phyloP scores from a whole-genome alignment of 2,113 vertebrate genomes.

The Elgaria multicarinata region DNA sequence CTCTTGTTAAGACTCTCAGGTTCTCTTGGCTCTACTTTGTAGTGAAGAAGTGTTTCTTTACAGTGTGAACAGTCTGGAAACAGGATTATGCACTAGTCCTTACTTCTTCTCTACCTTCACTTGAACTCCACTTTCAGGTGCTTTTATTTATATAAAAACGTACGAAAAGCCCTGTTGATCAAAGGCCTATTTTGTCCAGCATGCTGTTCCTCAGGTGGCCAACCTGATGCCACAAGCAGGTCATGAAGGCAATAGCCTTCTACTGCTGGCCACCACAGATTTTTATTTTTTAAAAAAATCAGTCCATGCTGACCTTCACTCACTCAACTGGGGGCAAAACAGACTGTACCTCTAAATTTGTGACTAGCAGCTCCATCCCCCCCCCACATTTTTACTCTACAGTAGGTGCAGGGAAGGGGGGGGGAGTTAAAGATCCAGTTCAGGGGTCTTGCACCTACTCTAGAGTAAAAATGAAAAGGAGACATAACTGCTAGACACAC shows the following conservation, averaged over 20 bases:
- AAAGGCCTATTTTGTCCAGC: not conserved
- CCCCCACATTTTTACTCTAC: too few species aligned
- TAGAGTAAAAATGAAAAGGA: too few species aligned
- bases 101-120: not conserved
- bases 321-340: not conserved
- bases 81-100: too few species aligned
- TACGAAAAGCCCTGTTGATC: not conserved
- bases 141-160: not conserved
- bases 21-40: not conserved
- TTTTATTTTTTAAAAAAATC: too few species aligned
- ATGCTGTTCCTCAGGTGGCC: not conserved
- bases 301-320: not conserved
- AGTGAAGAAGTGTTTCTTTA: not conserved
- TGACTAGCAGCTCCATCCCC: too few species aligned
- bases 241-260: not conserved
- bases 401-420: too few species aligned
- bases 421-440: too few species aligned
- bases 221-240: not conserved
- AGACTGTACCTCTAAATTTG: too few species aligned
- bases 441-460: too few species aligned
- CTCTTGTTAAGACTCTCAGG: not conserved
- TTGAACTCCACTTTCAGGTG: not conserved
- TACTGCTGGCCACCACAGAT: not conserved
- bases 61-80: not conserved
- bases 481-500: too few species aligned